Percentiles rank a stretch among this genome's conserved stretches.
These are phyloP conservation scores for Oreamnos americanus DNA, from an alignment of 2,113 vertebrate species.

Conservation along the genomic window DNA sequence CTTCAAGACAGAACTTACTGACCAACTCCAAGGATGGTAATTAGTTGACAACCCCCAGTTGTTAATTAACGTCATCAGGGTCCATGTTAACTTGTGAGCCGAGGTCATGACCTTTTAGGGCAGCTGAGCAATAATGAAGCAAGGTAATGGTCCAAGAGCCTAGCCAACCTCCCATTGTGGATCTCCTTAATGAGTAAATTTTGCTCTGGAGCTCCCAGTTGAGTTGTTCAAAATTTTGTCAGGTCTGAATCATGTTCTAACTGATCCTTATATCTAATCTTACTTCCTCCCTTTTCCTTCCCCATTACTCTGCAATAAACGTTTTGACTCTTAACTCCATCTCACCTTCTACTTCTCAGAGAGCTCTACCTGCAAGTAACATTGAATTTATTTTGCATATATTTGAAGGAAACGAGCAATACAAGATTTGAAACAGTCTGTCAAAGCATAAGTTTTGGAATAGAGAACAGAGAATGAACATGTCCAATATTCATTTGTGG, in stretches of 20 bases:
- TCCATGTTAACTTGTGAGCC: not conserved
- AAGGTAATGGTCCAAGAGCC: not conserved
- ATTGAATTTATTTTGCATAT: not conserved
- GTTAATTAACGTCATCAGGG: not conserved
- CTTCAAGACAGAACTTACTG: not conserved
- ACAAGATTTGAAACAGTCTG: not conserved
- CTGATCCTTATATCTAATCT: not conserved
- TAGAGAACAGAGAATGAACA: not conserved
- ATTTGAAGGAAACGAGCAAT: not conserved
- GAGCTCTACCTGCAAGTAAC: not conserved
- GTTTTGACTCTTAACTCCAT: not conserved
- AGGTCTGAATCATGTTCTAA: conserved; percentile 12
- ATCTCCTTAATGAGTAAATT: not conserved
- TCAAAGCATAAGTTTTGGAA: not conserved
- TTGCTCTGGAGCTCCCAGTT: not conserved
- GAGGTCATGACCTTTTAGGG: not conserved
- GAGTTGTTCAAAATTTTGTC: not conserved
- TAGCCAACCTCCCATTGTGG: not conserved
- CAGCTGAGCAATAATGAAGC: not conserved
- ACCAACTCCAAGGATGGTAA: not conserved
- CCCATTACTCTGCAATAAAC: not conserved
- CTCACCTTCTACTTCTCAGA: not conserved
- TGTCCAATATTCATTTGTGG: not conserved
- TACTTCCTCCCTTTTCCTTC: not conserved
- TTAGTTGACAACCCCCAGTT: not conserved